These are phyloP conservation scores for Neelides folsomi DNA, from an alignment of 2,888 invertebrate species.

Conservation along the genomic window DNA sequence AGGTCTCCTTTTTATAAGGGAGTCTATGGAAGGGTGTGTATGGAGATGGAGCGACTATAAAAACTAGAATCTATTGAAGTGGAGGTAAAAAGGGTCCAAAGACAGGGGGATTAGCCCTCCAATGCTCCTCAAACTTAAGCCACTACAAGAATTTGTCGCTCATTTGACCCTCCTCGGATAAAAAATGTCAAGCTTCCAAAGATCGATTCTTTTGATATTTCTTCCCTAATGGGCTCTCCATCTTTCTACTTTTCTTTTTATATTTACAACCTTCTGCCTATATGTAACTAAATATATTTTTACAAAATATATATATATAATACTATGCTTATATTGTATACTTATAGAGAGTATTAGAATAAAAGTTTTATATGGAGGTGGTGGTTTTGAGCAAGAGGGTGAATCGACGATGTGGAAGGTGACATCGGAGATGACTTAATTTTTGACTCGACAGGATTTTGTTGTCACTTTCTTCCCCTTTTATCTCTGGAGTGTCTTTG, in stretches of 20 bases:
- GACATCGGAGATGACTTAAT: slow-evolving; percentile 31
- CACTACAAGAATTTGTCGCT: slow-evolving; percentile 29
- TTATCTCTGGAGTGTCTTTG: slow-evolving; percentile 4
- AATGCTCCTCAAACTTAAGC: slow-evolving; percentile 17
- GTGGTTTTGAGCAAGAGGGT: no score
- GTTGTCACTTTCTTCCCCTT: slow-evolving; percentile 16
- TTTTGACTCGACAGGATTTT: slow-evolving; percentile 27
- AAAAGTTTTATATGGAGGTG: no score
- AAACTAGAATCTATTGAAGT: not conserved
- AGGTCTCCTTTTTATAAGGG: no score
- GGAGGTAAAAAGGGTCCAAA: slow-evolving; percentile 11
- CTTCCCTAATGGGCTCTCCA: slow-evolving; percentile 1
- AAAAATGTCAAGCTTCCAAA: slow-evolving; percentile 23
- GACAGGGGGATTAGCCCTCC: slow-evolving; percentile 17
- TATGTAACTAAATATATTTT: no score
- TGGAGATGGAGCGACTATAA: not conserved
- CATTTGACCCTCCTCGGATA: slow-evolving; percentile 17
- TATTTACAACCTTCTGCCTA: not conserved
- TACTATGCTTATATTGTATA: no score
- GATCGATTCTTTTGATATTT: slow-evolving; percentile 18
- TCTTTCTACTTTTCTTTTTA: not conserved
- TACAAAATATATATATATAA: no score
- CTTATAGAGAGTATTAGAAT: no score
- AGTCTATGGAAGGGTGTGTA: not conserved
- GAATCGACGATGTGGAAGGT: slow-evolving; percentile 31